Conservation (phyloP, 2,113 vertebrate genomes). For the Mastomys natalensis region DNA sequence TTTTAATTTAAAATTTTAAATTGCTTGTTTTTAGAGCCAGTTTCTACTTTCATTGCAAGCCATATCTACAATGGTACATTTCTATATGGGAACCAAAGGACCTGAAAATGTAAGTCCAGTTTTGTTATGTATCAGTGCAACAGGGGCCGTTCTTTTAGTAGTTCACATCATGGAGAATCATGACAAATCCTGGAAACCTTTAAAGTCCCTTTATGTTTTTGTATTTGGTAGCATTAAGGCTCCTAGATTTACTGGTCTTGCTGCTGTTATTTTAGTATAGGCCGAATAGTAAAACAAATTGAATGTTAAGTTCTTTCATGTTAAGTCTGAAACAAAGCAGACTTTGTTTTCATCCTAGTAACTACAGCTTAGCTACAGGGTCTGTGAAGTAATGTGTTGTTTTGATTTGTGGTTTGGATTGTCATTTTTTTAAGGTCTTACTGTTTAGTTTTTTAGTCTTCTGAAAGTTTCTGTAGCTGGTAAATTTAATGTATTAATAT, state of each 20-base stretch:
- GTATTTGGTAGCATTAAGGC: not conserved
- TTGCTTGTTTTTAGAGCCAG: constrained; percentile 92
- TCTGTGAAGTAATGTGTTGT: not conserved
- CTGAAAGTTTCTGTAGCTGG: not conserved
- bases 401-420: constrained; percentile 32
- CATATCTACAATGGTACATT: constrained; percentile 99
- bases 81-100: constrained; percentile 99
- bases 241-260: constrained; percentile 28
- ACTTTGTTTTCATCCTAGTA: not conserved
- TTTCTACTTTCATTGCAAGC: constrained; percentile 98
- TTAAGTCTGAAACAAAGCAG: not conserved
- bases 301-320: constrained; percentile 17
- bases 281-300: constrained; percentile 1
- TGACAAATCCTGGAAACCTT: not conserved
- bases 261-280: not conserved
- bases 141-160: not conserved
- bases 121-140: not conserved
- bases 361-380: not conserved
- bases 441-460: constrained; percentile 10
- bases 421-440: constrained; percentile 12
- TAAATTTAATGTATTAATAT: constrained; percentile 10
- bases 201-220: not conserved
- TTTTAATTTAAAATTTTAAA: constrained; percentile 66
- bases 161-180: not conserved
- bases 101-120: constrained; percentile 95